These are phyloP conservation scores for Thunnus albacares DNA, from an alignment of 2,797 vertebrate species.

Conservation along the genomic window DNA sequence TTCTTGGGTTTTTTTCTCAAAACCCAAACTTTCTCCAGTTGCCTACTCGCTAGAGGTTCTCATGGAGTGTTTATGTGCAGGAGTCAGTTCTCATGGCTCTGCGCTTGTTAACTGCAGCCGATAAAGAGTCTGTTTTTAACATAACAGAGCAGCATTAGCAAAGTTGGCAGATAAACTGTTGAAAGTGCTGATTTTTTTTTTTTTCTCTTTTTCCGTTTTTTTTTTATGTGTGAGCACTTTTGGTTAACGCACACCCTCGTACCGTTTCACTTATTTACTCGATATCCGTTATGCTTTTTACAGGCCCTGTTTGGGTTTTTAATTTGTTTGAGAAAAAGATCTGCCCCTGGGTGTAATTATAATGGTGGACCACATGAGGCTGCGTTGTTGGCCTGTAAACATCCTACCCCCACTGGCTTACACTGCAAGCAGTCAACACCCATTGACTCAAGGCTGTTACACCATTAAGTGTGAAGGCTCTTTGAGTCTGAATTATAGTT, in stretches of 20 bases:
- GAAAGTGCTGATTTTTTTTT: constrained; percentile 64
- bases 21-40: constrained; percentile 34
- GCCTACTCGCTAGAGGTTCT: constrained; percentile 51
- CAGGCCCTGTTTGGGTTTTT: constrained; percentile 80
- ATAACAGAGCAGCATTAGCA: constrained; percentile 75
- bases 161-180: constrained; percentile 79
- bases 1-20: neutral
- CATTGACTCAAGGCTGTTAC: constrained; percentile 56
- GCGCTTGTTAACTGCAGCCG: constrained; percentile 67
- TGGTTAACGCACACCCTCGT: constrained; percentile 56
- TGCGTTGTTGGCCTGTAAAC: constrained; percentile 74
- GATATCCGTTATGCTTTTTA: constrained; percentile 80
- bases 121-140: constrained; percentile 82
- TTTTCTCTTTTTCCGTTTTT: constrained; percentile 32
- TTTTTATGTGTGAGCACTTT: constrained; percentile 59
- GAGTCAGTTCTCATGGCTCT: constrained; percentile 73
- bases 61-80: constrained; percentile 62
- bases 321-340: constrained; percentile 82
- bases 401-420: constrained; percentile 62
- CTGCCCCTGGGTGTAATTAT: constrained; percentile 82
- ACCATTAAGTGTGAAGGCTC: constrained; percentile 50
- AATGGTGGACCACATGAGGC: constrained; percentile 78
- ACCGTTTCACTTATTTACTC: constrained; percentile 69
- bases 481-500: constrained; percentile 55
- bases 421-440: constrained; percentile 46